These are phyloP conservation scores for Prinia subflava DNA, from an alignment of 2,113 vertebrate genomes.

Conservation along the genomic window DNA sequence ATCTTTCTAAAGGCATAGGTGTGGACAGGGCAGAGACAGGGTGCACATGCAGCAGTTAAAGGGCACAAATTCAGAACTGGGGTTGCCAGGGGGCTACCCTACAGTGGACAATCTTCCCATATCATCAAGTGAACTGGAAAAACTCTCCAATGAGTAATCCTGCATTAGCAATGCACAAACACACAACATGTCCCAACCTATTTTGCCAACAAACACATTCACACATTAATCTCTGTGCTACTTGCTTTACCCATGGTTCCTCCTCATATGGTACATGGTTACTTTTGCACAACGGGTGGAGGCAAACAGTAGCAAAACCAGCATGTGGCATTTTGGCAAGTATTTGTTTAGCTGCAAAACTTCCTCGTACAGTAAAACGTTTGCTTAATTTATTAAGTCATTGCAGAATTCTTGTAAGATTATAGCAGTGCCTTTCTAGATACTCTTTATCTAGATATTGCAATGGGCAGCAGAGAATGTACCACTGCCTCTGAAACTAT, in stretches of 20 bases:
- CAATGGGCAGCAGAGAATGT: not conserved
- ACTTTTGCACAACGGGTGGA: not conserved
- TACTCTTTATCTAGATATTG: not conserved
- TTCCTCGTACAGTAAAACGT: not conserved
- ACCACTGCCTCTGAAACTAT: not conserved
- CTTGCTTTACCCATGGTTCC: not conserved
- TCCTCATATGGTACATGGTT: accelerated
- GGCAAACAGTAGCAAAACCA: not conserved
- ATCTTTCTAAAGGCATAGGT: not conserved
- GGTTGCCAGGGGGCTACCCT: not conserved
- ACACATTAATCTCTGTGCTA: not conserved
- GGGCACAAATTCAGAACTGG: not conserved
- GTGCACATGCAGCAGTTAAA: not conserved
- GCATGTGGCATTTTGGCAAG: not conserved
- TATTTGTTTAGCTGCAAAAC: slow-evolving; percentile 18
- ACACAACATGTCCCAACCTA: not conserved
- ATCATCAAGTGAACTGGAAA: not conserved
- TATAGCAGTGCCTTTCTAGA: not conserved
- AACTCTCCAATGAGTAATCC: not conserved
- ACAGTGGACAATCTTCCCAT: not conserved
- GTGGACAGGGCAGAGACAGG: not conserved
- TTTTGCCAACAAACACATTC: not conserved
- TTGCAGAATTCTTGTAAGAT: not conserved
- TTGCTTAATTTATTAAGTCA: not conserved
- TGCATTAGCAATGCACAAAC: not conserved